A percentile compares a stretch with the other conserved stretches of the same genome.
phyloP scores from a whole-genome alignment of 2,113 vertebrate species.

The Notarius quadriscutis region DNA sequence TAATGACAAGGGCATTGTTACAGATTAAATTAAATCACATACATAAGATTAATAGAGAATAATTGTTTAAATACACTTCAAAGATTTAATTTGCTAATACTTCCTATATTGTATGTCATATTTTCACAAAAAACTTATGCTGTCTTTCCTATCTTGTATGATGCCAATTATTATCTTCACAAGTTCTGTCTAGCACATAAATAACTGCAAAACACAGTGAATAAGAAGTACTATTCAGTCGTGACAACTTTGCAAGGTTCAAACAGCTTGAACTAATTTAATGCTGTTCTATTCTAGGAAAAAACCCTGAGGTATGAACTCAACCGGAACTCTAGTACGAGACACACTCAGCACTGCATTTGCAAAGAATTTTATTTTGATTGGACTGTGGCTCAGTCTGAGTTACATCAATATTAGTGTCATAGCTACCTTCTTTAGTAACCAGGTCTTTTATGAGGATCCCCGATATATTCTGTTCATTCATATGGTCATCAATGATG shows the following conservation, averaged over 20 bases:
- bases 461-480: conserved; percentile 77
- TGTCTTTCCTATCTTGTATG: neutral
- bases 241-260: neutral
- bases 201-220: neutral
- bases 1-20: neutral
- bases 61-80: neutral
- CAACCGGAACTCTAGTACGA: conserved; percentile 53
- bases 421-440: conserved; percentile 66
- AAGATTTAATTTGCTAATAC: neutral
- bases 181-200: neutral
- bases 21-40: neutral
- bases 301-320: conserved; percentile 59
- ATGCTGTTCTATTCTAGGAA: conserved; percentile 18
- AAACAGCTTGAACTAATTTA: neutral
- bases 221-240: neutral
- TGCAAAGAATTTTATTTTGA: conserved; percentile 68
- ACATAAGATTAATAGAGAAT: neutral
- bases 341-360: conserved; percentile 63
- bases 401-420: conserved; percentile 68
- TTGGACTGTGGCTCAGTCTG: conserved; percentile 67
- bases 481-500: conserved; percentile 76
- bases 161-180: neutral
- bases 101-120: neutral
- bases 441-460: conserved; percentile 69
- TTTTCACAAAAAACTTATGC: neutral